phyloP scores from a whole-genome alignment of 2,113 vertebrate genomes.

The Aepyceros melampus region DNA sequence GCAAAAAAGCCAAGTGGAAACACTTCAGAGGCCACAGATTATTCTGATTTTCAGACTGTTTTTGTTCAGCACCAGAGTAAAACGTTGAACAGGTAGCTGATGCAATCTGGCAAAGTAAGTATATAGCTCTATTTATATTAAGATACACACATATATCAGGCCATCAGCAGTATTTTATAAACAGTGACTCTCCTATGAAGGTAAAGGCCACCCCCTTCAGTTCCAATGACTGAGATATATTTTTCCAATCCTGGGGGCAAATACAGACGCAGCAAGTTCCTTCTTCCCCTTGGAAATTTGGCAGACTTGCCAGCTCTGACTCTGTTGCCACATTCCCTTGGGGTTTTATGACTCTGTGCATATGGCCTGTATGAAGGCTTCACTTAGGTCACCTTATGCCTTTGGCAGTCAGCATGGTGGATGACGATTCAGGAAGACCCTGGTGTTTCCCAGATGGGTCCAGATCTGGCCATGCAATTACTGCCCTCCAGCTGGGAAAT shows the following conservation, averaged over 20 bases:
- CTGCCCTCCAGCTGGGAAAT: conserved; percentile 62
- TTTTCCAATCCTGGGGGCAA: conserved; percentile 68
- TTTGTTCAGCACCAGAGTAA: conserved; percentile 11
- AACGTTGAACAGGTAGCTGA: conserved; percentile 47
- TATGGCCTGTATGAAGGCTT: conserved; percentile 45
- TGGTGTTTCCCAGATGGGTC: conserved; percentile 68
- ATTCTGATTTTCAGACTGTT: conserved; percentile 20
- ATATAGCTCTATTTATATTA: conserved; percentile 37
- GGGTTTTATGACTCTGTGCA: conserved; percentile 51
- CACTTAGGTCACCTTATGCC: conserved; percentile 56
- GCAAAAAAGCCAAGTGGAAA: conserved; percentile 23
- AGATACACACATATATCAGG: conserved; percentile 32
- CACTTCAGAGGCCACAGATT: background rate
- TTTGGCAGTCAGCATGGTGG: conserved; percentile 34
- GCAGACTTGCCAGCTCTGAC: background rate
- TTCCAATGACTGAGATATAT: conserved; percentile 58
- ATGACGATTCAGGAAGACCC: conserved; percentile 61
- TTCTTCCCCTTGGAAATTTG: conserved; percentile 69
- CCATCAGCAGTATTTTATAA: conserved; percentile 45
- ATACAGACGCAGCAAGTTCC: conserved; percentile 44
- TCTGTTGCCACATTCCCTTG: conserved; percentile 53
- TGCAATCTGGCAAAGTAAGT: conserved; percentile 39
- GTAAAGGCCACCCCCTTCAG: conserved; percentile 33
- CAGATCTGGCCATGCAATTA: conserved; percentile 42
- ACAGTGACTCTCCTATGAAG: conserved; percentile 50